Conservation (phyloP, 2,797 vertebrate genomes). For the Buphagus erythrorhynchus region DNA sequence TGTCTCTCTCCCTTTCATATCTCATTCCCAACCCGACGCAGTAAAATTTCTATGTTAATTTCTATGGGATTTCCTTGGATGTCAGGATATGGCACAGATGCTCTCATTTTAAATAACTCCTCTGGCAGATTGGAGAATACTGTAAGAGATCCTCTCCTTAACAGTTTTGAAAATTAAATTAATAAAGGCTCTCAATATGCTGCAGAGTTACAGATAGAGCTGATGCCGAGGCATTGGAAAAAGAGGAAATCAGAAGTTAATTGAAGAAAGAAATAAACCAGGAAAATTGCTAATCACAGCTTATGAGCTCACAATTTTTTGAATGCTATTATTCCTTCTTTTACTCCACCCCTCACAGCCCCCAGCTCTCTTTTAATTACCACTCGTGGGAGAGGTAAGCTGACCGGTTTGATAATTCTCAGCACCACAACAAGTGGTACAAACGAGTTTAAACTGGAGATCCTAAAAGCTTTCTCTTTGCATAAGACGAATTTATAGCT, state of each 20-base stretch:
- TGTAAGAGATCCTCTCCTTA: not conserved
- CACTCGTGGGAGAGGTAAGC: constrained; percentile 57
- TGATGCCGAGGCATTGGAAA: not conserved
- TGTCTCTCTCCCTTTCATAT: not conserved
- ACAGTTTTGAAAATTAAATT: not conserved
- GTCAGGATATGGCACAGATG: not conserved
- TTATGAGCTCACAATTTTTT: not conserved
- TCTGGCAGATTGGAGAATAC: not conserved
- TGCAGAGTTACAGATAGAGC: not conserved
- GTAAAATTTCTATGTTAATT: not conserved
- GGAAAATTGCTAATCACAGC: not conserved
- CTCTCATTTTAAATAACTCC: not conserved
- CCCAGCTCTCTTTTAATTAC: constrained; percentile 37
- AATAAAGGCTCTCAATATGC: not conserved
- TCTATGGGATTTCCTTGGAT: not conserved
- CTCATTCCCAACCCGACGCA: not conserved
- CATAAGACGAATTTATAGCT: constrained; percentile 59
- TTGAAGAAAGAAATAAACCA: not conserved
- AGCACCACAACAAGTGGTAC: constrained; percentile 7
- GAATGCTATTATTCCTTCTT: not conserved
- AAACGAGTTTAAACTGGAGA: constrained; percentile 66
- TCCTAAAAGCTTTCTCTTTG: constrained; percentile 68
- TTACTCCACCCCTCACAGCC: not conserved
- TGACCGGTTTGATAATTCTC: constrained; percentile 53
- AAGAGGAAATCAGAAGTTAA: not conserved